Conservation (phyloP, 2,888 invertebrate species). For the Venusia cambrica region DNA sequence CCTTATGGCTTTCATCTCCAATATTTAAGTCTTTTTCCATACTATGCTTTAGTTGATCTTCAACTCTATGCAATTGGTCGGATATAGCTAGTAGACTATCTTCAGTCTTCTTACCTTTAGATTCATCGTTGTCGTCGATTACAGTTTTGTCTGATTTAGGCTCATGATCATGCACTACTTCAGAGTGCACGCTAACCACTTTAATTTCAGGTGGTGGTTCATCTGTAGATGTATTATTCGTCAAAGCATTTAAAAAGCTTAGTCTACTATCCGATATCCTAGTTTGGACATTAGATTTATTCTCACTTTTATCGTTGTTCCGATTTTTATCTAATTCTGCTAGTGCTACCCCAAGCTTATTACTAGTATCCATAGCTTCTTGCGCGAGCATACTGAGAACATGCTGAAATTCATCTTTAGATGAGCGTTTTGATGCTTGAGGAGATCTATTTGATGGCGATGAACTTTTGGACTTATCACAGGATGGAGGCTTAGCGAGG, state of each 20-base stretch:
- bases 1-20: slow-evolving; percentile 56
- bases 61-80: slow-evolving; percentile 71
- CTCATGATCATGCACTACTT: slow-evolving; percentile 31
- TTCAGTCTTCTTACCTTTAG: slow-evolving; percentile 71
- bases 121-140: slow-evolving; percentile 37
- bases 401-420: slow-evolving; percentile 83
- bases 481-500: slow-evolving; percentile 72
- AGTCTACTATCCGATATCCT: slow-evolving; percentile 73
- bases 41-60: slow-evolving; percentile 72
- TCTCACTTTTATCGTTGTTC: slow-evolving; percentile 63
- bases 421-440: slow-evolving; percentile 69
- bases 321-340: slow-evolving; percentile 79
- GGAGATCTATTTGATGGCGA: slow-evolving; percentile 81
- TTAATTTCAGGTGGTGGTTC: slow-evolving; percentile 48
- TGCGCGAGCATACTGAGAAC: slow-evolving; percentile 86
- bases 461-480: slow-evolving; percentile 77
- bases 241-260: slow-evolving; percentile 72
- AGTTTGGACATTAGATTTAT: slow-evolving; percentile 67
- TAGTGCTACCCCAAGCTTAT: slow-evolving; percentile 84
- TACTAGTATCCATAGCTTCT: slow-evolving; percentile 88
- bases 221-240: slow-evolving; percentile 53
- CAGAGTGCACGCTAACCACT: slow-evolving; percentile 47
- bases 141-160: slow-evolving; percentile 23
- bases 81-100: slow-evolving; percentile 75
- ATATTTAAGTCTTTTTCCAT: slow-evolving; percentile 69